Evolutionary conservation across 1,140 invertebrate genomes (phyloP), one percentile per base, ranked within the genome.

Genomic region (Bombus fervidus): DNA sequence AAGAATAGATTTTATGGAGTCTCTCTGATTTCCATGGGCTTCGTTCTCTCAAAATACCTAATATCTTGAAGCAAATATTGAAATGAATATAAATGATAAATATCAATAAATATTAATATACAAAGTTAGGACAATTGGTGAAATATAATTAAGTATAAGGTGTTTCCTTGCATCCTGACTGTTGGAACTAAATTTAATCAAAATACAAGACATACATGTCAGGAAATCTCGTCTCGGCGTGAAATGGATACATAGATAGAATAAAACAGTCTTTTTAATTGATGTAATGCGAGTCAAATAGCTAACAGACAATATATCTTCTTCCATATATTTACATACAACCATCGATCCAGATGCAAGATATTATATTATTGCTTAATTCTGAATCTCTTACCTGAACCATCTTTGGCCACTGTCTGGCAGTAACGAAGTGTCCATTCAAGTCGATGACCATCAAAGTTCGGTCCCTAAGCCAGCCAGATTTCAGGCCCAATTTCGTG

Each of bases 361-460:
- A 13, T 10, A 62, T 3, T 12, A n/a, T 62, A 12, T 62, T 3
- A 62, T 28, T 28, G 0, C 0, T 28, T 2, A 3, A 62, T n/a
- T 62, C 3, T 12, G 22, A n/a, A n/a, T 57, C 39, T 72, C 83
- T 85, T 53, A 96, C 96, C 90, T 94, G 92, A 8, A 96, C 91
- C 95, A 96, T 96, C 79, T 93, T 94, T 0, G 96, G 96, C 81
- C 93, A 91, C 53, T 95, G 94, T 81, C 96, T 93, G 0, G 92
- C 96, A 2, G 96, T 96, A 13, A 96, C 89, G 89, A 96, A 96
- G 85, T 95, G 93, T 0, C 95, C 94, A 15, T 95, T 90, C 3
- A 94, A 88, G 84, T 96, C 95, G 28, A 96, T 93, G 9, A 96
- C 90, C 95, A 96, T 95, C 10, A 96, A 88, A 3, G 93, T 94